These are phyloP conservation scores for Parauchenoglanis punctatus DNA, from an alignment of 2,797 vertebrate genomes.

Conservation along the genomic window DNA sequence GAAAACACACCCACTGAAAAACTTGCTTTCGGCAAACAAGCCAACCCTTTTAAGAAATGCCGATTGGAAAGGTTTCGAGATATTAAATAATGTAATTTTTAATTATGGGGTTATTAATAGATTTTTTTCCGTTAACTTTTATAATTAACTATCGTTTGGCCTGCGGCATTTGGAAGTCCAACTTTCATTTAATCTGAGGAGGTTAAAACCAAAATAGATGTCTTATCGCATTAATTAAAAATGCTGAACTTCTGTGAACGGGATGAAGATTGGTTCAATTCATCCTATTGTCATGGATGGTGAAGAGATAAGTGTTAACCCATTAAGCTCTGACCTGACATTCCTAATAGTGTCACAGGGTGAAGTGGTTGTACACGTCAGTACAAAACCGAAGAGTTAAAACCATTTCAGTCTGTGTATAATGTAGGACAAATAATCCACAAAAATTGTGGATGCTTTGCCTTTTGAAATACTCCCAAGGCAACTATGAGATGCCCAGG, in stretches of 20 bases:
- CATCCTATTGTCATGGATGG: neutral
- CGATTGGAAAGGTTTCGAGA: constrained; percentile 80
- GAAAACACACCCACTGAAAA: constrained; percentile 42
- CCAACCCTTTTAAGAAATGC: constrained; percentile 77
- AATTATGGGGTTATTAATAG: constrained; percentile 84
- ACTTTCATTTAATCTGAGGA: constrained; percentile 74
- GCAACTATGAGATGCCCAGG: neutral
- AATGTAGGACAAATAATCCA: too few relatives aligned
- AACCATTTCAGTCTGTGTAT: neutral
- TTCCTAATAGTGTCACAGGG: neutral
- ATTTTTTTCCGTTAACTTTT: constrained; percentile 76
- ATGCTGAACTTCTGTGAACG: constrained; percentile 55
- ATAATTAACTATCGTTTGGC: constrained; percentile 78
- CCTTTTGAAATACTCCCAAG: neutral
- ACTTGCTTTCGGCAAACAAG: constrained; percentile 74
- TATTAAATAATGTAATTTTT: constrained; percentile 82
- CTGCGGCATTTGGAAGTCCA: constrained; percentile 75
- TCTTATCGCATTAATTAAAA: constrained; percentile 68
- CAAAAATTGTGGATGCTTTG: neutral
- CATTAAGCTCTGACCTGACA: constrained; percentile 9
- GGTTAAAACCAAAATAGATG: constrained; percentile 75
- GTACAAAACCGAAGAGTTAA: neutral
- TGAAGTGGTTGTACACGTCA: neutral
- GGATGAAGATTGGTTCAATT: neutral
- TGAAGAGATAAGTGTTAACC: neutral